Percentiles rank a stretch among this genome's conserved stretches.
phyloP scores from a whole-genome alignment of 2,797 vertebrate genomes.

The Syngnathus rostellatus region DNA sequence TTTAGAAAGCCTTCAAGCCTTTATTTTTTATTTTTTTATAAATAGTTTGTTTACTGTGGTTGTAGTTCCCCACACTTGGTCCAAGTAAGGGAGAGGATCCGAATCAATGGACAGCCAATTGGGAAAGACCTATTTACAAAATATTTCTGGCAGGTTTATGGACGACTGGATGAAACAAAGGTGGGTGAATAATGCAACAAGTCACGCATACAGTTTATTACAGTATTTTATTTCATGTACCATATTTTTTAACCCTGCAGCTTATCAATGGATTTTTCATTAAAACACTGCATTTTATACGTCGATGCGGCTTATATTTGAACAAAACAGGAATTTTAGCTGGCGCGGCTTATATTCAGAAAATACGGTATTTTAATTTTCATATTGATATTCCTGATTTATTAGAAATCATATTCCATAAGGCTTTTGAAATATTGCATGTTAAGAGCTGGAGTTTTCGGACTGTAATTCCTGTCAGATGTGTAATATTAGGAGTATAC shows the following conservation, averaged over 20 bases:
- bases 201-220: not conserved
- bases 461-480: not conserved
- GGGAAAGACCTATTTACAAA: slow-evolving; percentile 87
- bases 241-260: too few relatives aligned
- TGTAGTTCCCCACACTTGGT: slow-evolving; percentile 90
- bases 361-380: too few relatives aligned
- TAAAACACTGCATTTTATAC: too few relatives aligned
- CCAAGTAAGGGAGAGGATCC: slow-evolving; percentile 90
- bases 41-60: not conserved
- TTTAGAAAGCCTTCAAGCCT: too few relatives aligned
- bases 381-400: too few relatives aligned
- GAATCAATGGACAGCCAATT: slow-evolving; percentile 87
- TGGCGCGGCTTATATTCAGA: too few relatives aligned
- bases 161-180: slow-evolving; percentile 82
- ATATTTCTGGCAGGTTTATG: slow-evolving; percentile 91
- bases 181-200: slow-evolving; percentile 46
- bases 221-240: not conserved
- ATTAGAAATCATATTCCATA: not conserved
- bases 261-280: too few relatives aligned
- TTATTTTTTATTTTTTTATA: not conserved
- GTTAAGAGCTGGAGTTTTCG: not conserved
- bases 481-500: not conserved
- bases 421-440: not conserved
- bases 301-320: too few relatives aligned
- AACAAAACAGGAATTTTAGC: too few relatives aligned